These are phyloP conservation scores for Sceloporus undulatus DNA, from an alignment of 2,113 vertebrate species.

Conservation along the genomic window DNA sequence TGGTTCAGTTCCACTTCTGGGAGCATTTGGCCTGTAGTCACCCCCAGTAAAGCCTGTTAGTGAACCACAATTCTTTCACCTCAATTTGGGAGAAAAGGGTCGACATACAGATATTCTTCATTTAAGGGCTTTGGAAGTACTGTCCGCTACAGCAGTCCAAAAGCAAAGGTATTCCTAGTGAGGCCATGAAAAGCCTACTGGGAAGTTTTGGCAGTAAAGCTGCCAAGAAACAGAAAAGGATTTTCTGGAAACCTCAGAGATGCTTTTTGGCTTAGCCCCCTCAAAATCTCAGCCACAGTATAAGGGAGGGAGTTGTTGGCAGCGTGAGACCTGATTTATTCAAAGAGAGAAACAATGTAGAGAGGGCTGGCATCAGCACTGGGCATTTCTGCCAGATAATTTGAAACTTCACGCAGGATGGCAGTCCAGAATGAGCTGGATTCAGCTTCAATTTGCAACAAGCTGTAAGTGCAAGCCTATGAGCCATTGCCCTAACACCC, in stretches of 20 bases:
- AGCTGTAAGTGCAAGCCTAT: conserved; percentile 13
- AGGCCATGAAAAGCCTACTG: neutral
- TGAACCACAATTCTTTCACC: neutral
- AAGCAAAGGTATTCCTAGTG: neutral
- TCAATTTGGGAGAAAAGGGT: neutral
- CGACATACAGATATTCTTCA: neutral
- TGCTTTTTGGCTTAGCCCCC: neutral
- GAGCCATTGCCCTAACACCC: conserved; percentile 1
- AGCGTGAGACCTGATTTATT: neutral
- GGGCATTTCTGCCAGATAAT: neutral
- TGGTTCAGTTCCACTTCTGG: neutral
- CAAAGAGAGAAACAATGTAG: neutral
- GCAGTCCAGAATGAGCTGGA: neutral
- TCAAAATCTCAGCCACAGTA: neutral
- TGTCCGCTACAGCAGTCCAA: neutral
- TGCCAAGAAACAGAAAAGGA: neutral
- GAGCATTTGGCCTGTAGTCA: neutral
- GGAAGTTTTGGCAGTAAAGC: neutral
- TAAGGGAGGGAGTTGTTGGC: neutral
- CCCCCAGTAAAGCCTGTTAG: neutral
- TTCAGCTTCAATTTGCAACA: neutral
- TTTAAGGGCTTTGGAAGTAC: neutral
- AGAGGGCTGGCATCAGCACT: neutral
- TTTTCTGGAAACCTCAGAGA: neutral
- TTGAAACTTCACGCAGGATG: neutral